Evolutionary conservation across 2,888 invertebrate species (phyloP), one percentile per base, ranked within the genome.

Genomic region (Zygogramma bicolorata): DNA sequence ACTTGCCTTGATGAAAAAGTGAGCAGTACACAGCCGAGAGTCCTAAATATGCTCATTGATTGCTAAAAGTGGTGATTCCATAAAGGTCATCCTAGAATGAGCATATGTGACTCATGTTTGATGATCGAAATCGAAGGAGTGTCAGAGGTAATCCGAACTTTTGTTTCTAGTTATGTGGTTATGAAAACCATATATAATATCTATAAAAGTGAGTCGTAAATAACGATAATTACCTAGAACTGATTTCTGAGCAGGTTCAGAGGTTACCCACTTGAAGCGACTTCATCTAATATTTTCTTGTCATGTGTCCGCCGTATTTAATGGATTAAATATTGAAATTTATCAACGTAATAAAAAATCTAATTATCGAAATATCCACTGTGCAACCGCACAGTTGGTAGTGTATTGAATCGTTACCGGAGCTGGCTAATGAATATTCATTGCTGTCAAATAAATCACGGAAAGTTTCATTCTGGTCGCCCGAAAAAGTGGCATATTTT

Each of bases 281-380:
- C 27, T 53, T 13, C 53, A 25, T n/a, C 13, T 27, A 53, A 53
- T 53, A 53, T 53, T 53, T 53, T n/a, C 53, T 53, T 53, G 53
- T 53, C 53, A 27, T 25, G n/a, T n/a, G 13, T 53, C 25, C 53
- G 27, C 53, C 53, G 15, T n/a, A 27, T 53, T 53, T 27, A 53
- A 53, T 53, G 53, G 25, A 5, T 53, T 25, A 25, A 53, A 53
- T 53, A 53, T 53, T 53, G 15, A 25, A 53, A 53, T 53, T 53
- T 6, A 25, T 53, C 53, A 22, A 27, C 3, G 53, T 6, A 53
- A 53, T 53, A 53, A 53, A 53, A 27, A 27, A 53, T 53, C 53
- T 53, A 53, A 53, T 53, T 53, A 53, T 53, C 27, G 27, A 53
- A 27, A 53, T 53, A 25, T 53, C 27, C 53, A 27, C 53, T 25